A percentile compares a stretch with the other conserved stretches of the same genome.
Conservation (phyloP, 2,888 invertebrate genomes). For the Drosophila niveifrons region DNA sequence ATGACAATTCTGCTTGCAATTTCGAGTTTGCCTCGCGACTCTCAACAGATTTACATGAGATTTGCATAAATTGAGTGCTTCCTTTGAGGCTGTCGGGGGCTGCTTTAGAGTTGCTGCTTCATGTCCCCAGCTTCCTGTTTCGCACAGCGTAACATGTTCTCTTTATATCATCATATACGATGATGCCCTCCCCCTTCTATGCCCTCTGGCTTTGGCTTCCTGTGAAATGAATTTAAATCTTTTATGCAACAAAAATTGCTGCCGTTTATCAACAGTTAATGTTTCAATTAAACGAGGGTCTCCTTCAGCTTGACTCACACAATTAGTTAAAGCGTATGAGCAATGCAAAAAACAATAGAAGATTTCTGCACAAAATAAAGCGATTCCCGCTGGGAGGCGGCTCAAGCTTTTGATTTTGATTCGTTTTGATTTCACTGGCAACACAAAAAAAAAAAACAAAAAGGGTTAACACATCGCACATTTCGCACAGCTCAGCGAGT, state of each 20-base stretch:
- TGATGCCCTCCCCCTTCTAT: neutral
- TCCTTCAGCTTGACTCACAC: conserved; percentile 39
- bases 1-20: conserved; percentile 64
- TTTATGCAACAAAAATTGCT: conserved; percentile 67
- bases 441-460: too few relatives aligned
- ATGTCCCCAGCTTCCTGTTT: conserved; percentile 39
- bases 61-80: conserved; percentile 84
- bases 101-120: conserved; percentile 43
- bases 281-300: conserved; percentile 72
- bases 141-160: neutral
- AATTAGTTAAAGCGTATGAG: conserved; percentile 54
- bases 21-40: conserved; percentile 32
- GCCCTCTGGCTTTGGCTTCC: conserved; percentile 18
- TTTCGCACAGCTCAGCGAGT: conserved; percentile 46
- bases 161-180: neutral
- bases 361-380: conserved; percentile 3
- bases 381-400: conserved; percentile 34
- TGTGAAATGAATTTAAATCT: conserved; percentile 78
- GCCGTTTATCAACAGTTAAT: conserved; percentile 76
- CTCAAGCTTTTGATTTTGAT: conserved; percentile 43
- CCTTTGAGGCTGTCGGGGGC: conserved; percentile 69
- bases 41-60: conserved; percentile 83
- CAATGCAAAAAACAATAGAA: conserved; percentile 4
- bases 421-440: conserved; percentile 16
- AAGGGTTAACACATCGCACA: conserved; percentile 51